phyloP scores from a whole-genome alignment of 2,113 vertebrate genomes.

The Electrona antarctica region DNA sequence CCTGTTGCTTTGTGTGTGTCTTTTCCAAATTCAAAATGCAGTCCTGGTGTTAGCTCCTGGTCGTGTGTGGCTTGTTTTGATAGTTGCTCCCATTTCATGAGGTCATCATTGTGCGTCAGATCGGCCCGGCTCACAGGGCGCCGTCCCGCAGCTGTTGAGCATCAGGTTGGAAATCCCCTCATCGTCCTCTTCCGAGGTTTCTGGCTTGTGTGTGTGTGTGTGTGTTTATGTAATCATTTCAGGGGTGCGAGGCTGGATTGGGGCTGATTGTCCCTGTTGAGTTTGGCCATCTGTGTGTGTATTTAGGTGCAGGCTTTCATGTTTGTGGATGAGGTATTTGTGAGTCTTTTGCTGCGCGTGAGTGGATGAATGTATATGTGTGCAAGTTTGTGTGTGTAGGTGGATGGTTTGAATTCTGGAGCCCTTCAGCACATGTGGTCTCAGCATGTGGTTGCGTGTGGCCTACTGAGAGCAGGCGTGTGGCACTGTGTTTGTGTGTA shows the following conservation, averaged over 20 bases:
- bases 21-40: neutral
- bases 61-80: conserved; percentile 45
- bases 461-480: conserved; percentile 48
- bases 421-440: conserved; percentile 46
- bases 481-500: conserved; percentile 36
- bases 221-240: conserved; percentile 4
- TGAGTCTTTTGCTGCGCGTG: conserved; percentile 26
- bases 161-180: conserved; percentile 72
- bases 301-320: conserved; percentile 53
- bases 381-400: conserved; percentile 29
- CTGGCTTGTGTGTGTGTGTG: conserved; percentile 6
- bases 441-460: conserved; percentile 53
- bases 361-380: neutral
- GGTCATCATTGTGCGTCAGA: conserved; percentile 62
- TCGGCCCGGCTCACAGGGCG: conserved; percentile 41
- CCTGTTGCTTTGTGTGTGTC: neutral
- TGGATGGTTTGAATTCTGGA: conserved; percentile 37
- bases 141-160: conserved; percentile 60
- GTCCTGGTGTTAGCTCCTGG: conserved; percentile 4
- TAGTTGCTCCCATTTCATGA: conserved; percentile 49
- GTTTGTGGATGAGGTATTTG: conserved; percentile 44
- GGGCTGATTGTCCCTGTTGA: conserved; percentile 40
- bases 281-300: conserved; percentile 62
- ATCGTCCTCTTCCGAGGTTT: conserved; percentile 11
- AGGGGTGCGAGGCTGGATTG: neutral